Conservation (phyloP, 2,113 vertebrate species). For the Microtus richardsoni region DNA sequence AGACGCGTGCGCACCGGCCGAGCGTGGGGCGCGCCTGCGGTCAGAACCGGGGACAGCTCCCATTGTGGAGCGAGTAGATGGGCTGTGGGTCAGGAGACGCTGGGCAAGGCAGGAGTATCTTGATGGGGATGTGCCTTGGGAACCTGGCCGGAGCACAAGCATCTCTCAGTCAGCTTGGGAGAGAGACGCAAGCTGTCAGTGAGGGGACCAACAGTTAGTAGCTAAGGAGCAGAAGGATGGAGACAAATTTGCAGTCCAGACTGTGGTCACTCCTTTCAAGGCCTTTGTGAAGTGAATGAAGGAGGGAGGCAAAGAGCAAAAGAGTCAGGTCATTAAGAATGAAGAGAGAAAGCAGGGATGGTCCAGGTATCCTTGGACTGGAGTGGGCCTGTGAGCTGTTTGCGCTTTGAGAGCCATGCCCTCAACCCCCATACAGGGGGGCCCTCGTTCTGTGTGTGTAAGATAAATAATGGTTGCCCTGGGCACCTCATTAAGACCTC, state of each 20-base stretch:
- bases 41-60: slow-evolving; percentile 75
- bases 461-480: slow-evolving; percentile 76
- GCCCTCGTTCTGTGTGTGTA: slow-evolving; percentile 76
- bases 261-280: rapidly evolving
- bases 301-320: rapidly evolving
- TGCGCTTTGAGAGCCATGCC: background rate
- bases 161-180: rapidly evolving
- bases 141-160: rapidly evolving
- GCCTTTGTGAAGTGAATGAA: background rate
- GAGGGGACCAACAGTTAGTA: rapidly evolving
- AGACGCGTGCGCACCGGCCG: slow-evolving; percentile 69
- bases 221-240: background rate
- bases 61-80: rapidly evolving
- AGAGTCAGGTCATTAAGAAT: rapidly evolving
- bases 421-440: slow-evolving; percentile 72
- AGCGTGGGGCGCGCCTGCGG: slow-evolving; percentile 42
- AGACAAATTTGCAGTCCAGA: background rate
- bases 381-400: rapidly evolving
- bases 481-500: slow-evolving; percentile 82
- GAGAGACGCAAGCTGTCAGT: background rate
- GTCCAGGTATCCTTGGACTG: rapidly evolving
- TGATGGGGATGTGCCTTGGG: no score
- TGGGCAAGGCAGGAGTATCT: rapidly evolving
- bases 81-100: rapidly evolving
- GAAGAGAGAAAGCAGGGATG: rapidly evolving